phyloP scores from a whole-genome alignment of 2,888 invertebrate genomes.

The Pandemis heparana region DNA sequence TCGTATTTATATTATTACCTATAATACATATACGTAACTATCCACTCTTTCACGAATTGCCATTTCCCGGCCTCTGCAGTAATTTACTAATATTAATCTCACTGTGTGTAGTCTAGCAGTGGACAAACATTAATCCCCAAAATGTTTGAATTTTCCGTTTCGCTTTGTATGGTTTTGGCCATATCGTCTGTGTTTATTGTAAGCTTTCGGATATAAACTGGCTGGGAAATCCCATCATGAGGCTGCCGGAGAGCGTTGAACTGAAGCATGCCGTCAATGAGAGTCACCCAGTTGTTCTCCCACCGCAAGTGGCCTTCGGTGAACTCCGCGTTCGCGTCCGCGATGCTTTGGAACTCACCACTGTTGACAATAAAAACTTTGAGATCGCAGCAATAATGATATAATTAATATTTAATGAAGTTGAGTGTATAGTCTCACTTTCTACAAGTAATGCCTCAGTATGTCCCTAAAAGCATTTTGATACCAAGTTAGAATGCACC shows the following conservation, averaged over 20 bases:
- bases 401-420: no score
- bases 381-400: no score
- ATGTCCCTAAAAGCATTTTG: no score
- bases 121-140: conserved; percentile 51
- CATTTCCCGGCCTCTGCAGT: no score
- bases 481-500: no score
- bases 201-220: conserved; percentile 71
- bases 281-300: conserved; percentile 91
- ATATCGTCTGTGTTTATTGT: conserved; percentile 45
- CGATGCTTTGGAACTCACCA: conserved; percentile 57
- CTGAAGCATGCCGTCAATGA: conserved; percentile 93
- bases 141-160: conserved; percentile 41
- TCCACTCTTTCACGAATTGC: no score
- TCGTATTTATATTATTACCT: no score
- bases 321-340: conserved; percentile 46
- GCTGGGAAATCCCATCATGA: conserved; percentile 86
- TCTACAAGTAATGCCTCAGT: no score
- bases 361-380: conserved; percentile 48
- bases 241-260: conserved; percentile 87
- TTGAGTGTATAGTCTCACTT: no score
- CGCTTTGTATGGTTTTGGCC: not conserved
- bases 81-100: conserved; percentile 9
- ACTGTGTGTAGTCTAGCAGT: conserved; percentile 54
- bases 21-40: no score
- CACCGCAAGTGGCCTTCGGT: conserved; percentile 78